Evolutionary conservation across 2,888 invertebrate species (phyloP).

Genomic region (Pogonocherus hispidulus): DNA sequence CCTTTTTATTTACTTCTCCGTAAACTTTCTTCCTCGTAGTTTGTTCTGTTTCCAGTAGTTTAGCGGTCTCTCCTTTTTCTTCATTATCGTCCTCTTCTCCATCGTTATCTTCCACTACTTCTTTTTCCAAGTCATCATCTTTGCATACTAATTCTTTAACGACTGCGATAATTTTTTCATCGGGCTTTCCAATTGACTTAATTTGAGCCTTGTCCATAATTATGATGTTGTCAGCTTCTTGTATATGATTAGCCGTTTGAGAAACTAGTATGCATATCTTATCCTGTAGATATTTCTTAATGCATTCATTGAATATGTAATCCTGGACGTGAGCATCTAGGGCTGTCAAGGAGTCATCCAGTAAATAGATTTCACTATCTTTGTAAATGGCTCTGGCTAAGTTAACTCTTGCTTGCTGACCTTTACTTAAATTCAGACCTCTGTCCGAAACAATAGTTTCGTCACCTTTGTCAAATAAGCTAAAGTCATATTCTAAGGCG

Average conservation of each 20-base stretch:
- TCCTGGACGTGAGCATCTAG: slow-evolving; percentile 90
- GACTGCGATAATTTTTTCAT: slow-evolving; percentile 79
- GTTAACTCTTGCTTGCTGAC: slow-evolving; percentile 89
- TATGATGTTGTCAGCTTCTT: slow-evolving; percentile 64
- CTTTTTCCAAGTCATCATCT: slow-evolving; percentile 40
- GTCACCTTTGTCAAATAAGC: slow-evolving; percentile 82
- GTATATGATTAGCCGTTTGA: slow-evolving; percentile 76
- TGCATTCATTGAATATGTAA: slow-evolving; percentile 85
- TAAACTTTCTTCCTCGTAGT: slow-evolving; percentile 52
- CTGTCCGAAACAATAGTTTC: slow-evolving; percentile 84
- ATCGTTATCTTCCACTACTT: slow-evolving; percentile 64
- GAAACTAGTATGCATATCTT: slow-evolving; percentile 82
- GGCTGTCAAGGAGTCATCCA: slow-evolving; percentile 91
- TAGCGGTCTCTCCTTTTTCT: slow-evolving; percentile 24
- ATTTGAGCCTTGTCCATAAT: slow-evolving; percentile 68
- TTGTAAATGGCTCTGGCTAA: slow-evolving; percentile 87
- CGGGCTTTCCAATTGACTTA: slow-evolving; percentile 74
- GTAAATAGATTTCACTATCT: slow-evolving; percentile 84
- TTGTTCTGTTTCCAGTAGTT: slow-evolving; percentile 50
- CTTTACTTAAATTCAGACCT: slow-evolving; percentile 80
- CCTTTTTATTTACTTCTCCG: slow-evolving; percentile 55
- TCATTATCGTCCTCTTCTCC: slow-evolving; percentile 58
- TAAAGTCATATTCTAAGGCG: slow-evolving; percentile 79
- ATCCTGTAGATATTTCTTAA: slow-evolving; percentile 74
- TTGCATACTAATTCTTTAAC: slow-evolving; percentile 73